phyloP scores from a whole-genome alignment of 2,797 vertebrate species.

The Cryptoblepharus egeriae region DNA sequence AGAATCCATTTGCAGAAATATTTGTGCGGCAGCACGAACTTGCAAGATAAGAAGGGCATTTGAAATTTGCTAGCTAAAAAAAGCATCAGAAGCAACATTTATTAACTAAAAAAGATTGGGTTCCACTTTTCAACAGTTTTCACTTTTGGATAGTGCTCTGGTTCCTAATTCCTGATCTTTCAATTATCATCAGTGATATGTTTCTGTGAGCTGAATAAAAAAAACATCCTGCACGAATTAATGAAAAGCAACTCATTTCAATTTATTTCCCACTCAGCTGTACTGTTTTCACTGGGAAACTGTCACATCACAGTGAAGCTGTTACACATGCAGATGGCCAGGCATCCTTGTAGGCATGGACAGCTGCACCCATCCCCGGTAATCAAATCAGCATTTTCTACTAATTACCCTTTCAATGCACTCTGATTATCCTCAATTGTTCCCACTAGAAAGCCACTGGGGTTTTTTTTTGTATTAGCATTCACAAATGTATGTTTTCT shows the following conservation, averaged over 20 bases:
- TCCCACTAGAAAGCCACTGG: constrained; percentile 17
- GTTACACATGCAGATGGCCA: constrained; percentile 49
- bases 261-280: constrained; percentile 49
- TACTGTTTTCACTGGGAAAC: constrained; percentile 47
- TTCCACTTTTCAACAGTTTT: too few relatives aligned
- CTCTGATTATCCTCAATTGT: constrained; percentile 50
- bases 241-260: constrained; percentile 54
- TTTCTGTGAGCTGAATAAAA: constrained; percentile 5
- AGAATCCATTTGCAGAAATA: too few relatives aligned
- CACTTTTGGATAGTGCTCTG: too few relatives aligned
- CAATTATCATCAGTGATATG: background rate
- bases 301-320: constrained; percentile 40
- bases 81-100: too few relatives aligned
- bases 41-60: too few relatives aligned
- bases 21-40: too few relatives aligned
- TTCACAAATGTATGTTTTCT: background rate
- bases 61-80: too few relatives aligned
- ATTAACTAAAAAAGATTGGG: too few relatives aligned
- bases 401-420: constrained; percentile 54
- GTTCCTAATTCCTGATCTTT: too few relatives aligned
- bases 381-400: constrained; percentile 51
- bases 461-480: background rate
- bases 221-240: constrained; percentile 40
- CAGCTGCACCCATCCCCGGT: constrained; percentile 45
- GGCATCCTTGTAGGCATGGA: constrained; percentile 38